These are phyloP conservation scores for Leptoteleia sp. DNA, from an alignment of 1,140 invertebrate species.

Conservation along the genomic window DNA sequence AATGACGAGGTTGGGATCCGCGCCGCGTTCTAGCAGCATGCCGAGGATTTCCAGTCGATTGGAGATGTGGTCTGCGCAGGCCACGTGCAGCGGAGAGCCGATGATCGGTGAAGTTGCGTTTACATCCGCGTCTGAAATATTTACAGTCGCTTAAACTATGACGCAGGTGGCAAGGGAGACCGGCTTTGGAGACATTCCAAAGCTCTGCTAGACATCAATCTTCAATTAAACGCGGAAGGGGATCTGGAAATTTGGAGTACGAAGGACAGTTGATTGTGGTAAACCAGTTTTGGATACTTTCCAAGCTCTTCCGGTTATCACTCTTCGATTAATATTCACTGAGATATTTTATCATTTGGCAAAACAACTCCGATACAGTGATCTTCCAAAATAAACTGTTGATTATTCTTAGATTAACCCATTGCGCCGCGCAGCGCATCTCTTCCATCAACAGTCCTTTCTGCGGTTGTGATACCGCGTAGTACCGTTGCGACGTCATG, in stretches of 20 bases:
- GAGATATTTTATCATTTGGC: slow-evolving; percentile 1
- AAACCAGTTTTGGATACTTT: slow-evolving; percentile 3
- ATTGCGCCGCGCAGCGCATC: too few relatives aligned
- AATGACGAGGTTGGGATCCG: slow-evolving; percentile 90
- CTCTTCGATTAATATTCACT: slow-evolving; percentile 3
- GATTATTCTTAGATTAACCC: background rate
- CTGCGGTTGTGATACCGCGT: too few relatives aligned
- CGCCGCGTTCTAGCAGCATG: slow-evolving; percentile 87
- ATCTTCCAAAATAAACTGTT: slow-evolving; percentile 8
- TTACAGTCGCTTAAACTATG: background rate
- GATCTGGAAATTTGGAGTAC: too few relatives aligned
- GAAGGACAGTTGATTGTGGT: background rate
- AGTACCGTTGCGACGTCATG: too few relatives aligned
- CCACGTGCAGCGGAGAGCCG: slow-evolving; percentile 92
- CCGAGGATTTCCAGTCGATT: slow-evolving; percentile 86
- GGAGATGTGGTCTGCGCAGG: slow-evolving; percentile 90
- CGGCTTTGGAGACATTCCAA: slow-evolving; percentile 4
- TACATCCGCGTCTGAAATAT: slow-evolving; percentile 86
- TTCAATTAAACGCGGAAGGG: background rate
- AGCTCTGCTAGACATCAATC: background rate
- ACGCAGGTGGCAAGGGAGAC: background rate
- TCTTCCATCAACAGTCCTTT: too few relatives aligned
- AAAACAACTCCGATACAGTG: background rate
- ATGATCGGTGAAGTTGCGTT: slow-evolving; percentile 92
- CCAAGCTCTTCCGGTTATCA: slow-evolving; percentile 6